A percentile compares a stretch with the other conserved stretches of the same genome.
These are phyloP conservation scores for Centruroides vittatus DNA, from an alignment of 1,140 invertebrate species.

Conservation along the genomic window DNA sequence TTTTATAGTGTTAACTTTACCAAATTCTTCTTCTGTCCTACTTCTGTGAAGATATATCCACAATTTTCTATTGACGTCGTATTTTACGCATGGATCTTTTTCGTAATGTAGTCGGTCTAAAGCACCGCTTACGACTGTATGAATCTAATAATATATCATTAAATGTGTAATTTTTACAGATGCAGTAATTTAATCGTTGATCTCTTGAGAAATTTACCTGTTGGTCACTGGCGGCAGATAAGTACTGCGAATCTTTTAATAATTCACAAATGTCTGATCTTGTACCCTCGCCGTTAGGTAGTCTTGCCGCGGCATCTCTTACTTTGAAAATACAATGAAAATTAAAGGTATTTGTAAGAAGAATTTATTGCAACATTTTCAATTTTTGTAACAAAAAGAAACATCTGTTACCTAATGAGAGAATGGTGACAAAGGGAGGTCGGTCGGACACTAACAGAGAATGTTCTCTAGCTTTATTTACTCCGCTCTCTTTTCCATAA, in stretches of 20 bases:
- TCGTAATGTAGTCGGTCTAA: constrained; percentile 77
- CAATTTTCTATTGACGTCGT: constrained; percentile 70
- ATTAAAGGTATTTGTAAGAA: too few species aligned
- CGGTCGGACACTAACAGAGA: constrained; percentile 63
- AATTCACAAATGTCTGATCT: constrained; percentile 73
- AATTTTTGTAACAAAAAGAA: too few species aligned
- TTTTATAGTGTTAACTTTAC: constrained; percentile 25
- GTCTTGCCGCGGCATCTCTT: constrained; percentile 73
- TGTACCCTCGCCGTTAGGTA: constrained; percentile 86
- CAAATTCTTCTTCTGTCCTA: constrained; percentile 60
- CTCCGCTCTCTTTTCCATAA: constrained; percentile 42
- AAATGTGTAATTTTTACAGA: not conserved
- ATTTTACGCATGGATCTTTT: constrained; percentile 76
- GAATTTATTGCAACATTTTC: too few species aligned
- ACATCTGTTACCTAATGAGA: constrained; percentile 46
- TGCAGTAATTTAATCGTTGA: constrained; percentile 1
- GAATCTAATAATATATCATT: constrained; percentile 32
- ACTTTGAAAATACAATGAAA: constrained; percentile 35
- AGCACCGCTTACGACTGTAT: constrained; percentile 76
- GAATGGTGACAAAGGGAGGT: constrained; percentile 80
- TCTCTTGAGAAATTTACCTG: constrained; percentile 27
- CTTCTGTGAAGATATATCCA: constrained; percentile 81
- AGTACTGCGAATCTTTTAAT: constrained; percentile 68
- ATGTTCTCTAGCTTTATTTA: constrained; percentile 60
- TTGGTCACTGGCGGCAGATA: constrained; percentile 53